These are phyloP conservation scores for Drosophila tani DNA, from an alignment of 1,140 invertebrate species.

Conservation along the genomic window DNA sequence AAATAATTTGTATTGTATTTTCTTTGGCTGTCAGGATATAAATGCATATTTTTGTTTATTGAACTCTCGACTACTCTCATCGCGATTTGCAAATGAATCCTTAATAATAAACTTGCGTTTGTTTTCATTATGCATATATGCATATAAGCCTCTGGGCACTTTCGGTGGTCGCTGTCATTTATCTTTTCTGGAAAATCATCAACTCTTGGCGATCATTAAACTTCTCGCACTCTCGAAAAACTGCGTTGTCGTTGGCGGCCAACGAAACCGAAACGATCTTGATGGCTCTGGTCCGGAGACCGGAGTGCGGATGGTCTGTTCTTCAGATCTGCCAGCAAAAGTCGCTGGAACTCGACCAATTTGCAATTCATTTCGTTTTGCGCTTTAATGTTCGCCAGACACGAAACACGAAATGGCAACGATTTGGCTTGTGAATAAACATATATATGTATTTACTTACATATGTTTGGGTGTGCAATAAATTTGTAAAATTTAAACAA, in stretches of 20 bases:
- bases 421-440: constrained; percentile 43
- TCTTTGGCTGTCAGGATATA: background rate
- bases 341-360: constrained; percentile 56
- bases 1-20: too few species aligned
- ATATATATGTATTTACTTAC: constrained; percentile 20
- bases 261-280: constrained; percentile 70
- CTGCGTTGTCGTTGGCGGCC: constrained; percentile 19
- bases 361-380: constrained; percentile 59
- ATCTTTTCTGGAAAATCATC: constrained; percentile 75
- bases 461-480: constrained; percentile 45
- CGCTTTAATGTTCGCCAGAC: constrained; percentile 63
- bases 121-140: constrained; percentile 48
- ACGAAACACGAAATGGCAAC: constrained; percentile 49
- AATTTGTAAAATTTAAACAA: constrained; percentile 77
- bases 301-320: constrained; percentile 12
- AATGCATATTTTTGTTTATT: background rate
- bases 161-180: constrained; percentile 71
- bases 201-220: constrained; percentile 66
- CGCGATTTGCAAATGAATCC: constrained; percentile 18
- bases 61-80: background rate
- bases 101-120: constrained; percentile 15
- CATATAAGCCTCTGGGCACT: constrained; percentile 43
- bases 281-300: constrained; percentile 38
- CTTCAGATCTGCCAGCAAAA: constrained; percentile 12
- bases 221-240: constrained; percentile 45